Conservation (phyloP, 2,888 invertebrate genomes). For the Mimumesa dahlbomi region DNA sequence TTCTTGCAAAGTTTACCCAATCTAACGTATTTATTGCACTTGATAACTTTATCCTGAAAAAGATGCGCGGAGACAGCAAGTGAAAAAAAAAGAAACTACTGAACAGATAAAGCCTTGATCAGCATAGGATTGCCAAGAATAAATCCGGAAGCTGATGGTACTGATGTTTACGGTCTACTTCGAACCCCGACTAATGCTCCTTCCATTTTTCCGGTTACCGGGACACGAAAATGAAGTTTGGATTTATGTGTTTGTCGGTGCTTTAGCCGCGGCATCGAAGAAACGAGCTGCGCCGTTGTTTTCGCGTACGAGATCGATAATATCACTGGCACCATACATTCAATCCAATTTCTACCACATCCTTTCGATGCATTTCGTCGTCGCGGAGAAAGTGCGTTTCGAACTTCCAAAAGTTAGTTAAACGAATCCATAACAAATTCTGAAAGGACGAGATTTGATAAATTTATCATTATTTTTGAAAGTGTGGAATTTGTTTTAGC, state of each 20-base stretch:
- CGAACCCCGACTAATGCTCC: constrained; percentile 18
- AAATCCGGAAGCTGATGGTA: neutral
- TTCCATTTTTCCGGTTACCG: constrained; percentile 15
- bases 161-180: constrained; percentile 13
- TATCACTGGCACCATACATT: constrained; percentile 3
- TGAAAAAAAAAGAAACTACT: neutral
- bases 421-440: too few relatives aligned
- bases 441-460: too few relatives aligned
- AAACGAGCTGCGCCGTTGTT: constrained; percentile 28
- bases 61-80: too few relatives aligned
- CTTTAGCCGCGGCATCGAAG: constrained; percentile 5
- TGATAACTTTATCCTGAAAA: too few relatives aligned
- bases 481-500: too few relatives aligned
- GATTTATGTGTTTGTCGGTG: constrained; percentile 59
- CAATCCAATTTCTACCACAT: neutral
- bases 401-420: too few relatives aligned
- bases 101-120: neutral
- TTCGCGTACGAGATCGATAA: constrained; percentile 27
- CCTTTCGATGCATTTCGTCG: neutral
- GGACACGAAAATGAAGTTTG: constrained; percentile 48
- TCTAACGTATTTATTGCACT: too few relatives aligned
- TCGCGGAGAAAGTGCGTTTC: too few relatives aligned
- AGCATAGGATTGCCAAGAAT: neutral
- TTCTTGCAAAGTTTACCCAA: too few relatives aligned
- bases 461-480: too few relatives aligned